Percentiles rank a stretch among this genome's conserved stretches.
phyloP scores from a whole-genome alignment of 2,888 invertebrate genomes.

The Glyphotaelius pellucidus region DNA sequence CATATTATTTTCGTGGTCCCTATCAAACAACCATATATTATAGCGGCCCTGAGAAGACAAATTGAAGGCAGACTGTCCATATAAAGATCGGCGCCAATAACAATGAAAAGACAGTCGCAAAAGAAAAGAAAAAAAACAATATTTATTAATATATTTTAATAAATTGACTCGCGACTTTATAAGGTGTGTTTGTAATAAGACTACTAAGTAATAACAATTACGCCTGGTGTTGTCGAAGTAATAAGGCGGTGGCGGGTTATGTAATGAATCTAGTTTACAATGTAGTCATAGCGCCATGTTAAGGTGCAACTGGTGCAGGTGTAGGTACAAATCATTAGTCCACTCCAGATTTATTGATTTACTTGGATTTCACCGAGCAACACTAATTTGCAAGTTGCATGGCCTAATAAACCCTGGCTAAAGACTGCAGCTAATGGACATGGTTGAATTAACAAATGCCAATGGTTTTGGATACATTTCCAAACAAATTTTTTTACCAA shows the following conservation, averaged over 20 bases:
- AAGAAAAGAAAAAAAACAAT: background rate
- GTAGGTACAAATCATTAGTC: background rate
- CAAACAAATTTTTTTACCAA: no score
- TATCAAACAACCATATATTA: background rate
- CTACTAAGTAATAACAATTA: background rate
- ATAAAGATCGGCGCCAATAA: conserved; percentile 8
- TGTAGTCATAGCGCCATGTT: conserved; percentile 9
- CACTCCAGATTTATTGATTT: background rate
- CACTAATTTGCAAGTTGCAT: background rate
- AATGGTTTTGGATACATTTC: no score
- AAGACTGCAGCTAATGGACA: background rate
- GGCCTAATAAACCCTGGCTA: background rate
- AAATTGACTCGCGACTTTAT: background rate
- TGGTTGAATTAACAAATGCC: background rate
- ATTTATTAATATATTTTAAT: conserved; percentile 4
- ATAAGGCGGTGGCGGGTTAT: background rate
- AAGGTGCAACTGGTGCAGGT: background rate
- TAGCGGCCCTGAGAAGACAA: conserved; percentile 25
- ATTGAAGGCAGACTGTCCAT: background rate
- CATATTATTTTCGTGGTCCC: conserved; percentile 30
- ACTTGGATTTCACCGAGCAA: background rate
- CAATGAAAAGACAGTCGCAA: conserved; percentile 21
- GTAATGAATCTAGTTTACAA: conserved; percentile 32
- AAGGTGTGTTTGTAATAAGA: background rate
- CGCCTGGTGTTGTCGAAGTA: background rate